Conservation (phyloP, 2,888 invertebrate species). For the Luperina nickerlii region DNA sequence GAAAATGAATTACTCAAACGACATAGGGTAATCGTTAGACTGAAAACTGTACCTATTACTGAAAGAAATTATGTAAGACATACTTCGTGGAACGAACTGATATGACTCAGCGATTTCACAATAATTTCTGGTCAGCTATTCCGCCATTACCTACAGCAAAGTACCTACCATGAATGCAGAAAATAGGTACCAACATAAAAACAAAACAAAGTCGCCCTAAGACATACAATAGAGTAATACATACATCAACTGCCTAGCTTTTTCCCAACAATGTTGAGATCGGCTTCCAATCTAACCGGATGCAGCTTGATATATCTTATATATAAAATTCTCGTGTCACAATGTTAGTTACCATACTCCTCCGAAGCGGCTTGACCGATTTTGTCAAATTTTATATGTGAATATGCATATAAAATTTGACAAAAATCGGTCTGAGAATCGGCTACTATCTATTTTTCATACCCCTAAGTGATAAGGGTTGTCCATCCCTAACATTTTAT, state of each 20-base stretch:
- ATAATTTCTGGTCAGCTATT: conserved; percentile 24
- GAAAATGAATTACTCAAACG: conserved; percentile 17
- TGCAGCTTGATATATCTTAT: no score
- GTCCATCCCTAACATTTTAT: no score
- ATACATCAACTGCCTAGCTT: not conserved
- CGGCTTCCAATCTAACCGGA: no score
- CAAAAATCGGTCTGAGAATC: no score
- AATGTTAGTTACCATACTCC: no score
- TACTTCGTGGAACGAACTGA: conserved; percentile 20
- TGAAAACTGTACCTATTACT: conserved; percentile 3
- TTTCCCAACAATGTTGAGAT: no score
- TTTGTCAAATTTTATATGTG: no score
- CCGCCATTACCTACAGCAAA: not conserved
- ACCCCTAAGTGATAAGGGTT: no score
- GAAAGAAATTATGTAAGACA: not conserved
- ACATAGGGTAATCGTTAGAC: not conserved
- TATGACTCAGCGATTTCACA: conserved; percentile 32
- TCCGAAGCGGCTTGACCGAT: no score
- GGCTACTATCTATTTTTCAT: no score
- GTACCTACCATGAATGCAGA: not conserved
- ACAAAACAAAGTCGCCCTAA: not conserved
- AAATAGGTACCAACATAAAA: not conserved
- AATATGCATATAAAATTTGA: no score
- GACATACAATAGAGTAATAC: not conserved
- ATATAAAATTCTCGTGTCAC: no score